Evolutionary conservation across 2,888 invertebrate genomes (phyloP).

Genomic region (Tipula vernalis): DNA sequence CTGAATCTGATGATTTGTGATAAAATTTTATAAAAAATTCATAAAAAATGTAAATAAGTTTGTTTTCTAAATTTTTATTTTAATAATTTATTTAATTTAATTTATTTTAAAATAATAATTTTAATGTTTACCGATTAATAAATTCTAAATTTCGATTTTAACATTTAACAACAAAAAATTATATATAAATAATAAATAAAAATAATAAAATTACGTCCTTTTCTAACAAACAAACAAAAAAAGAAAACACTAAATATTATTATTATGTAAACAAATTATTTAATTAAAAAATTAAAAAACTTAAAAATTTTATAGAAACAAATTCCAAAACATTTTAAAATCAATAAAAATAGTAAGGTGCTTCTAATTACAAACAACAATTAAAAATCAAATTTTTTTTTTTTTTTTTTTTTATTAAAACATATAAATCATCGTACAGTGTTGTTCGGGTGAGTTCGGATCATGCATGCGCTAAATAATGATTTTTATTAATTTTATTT

Average conservation of each 20-base stretch:
- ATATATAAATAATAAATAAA: background rate
- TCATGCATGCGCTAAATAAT: no score
- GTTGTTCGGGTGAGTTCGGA: no score
- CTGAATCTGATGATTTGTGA: constrained; percentile 24
- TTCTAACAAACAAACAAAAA: background rate
- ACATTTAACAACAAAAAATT: background rate
- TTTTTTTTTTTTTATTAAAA: no score
- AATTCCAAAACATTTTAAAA: background rate
- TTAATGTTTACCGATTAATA: background rate
- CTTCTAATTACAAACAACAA: background rate
- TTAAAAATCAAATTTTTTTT: no score
- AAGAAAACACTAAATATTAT: background rate
- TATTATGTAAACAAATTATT: background rate
- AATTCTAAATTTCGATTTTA: background rate
- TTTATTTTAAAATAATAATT: background rate
- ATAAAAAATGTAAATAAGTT: background rate
- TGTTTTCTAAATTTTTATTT: background rate
- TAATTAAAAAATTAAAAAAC: background rate
- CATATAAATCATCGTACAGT: no score
- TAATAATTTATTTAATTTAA: background rate
- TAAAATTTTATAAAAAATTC: constrained; percentile 10
- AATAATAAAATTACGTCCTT: background rate
- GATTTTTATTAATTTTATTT: no score
- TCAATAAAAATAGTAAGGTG: background rate
- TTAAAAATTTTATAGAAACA: background rate